A percentile compares a stretch with the other conserved stretches of the same genome.
phyloP scores from a whole-genome alignment of 1,140 invertebrate genomes.

The Drosophila mojavensis region DNA sequence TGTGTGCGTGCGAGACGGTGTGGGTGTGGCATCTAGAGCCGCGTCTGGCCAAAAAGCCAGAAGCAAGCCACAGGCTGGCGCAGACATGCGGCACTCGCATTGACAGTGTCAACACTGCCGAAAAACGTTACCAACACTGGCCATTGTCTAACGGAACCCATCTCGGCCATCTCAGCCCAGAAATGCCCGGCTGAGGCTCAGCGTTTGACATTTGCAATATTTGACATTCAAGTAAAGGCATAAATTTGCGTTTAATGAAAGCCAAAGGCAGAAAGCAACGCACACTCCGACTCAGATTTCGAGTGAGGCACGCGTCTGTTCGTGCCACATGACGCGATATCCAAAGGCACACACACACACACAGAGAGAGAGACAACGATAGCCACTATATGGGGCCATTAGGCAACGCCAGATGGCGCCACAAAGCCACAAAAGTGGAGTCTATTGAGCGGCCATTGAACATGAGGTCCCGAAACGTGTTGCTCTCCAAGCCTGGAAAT shows the following conservation, averaged over 20 bases:
- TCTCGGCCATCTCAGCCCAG: conserved; percentile 24
- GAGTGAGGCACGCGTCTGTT: conserved; percentile 20
- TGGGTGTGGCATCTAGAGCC: conserved; percentile 8
- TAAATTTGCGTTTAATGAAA: conserved; percentile 83
- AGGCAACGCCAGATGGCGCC: conserved; percentile 57
- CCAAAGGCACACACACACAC: background rate
- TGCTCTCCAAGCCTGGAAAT: background rate
- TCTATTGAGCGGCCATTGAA: conserved; percentile 65
- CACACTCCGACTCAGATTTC: conserved; percentile 17
- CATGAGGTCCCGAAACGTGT: conserved; percentile 36
- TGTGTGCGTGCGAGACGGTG: background rate
- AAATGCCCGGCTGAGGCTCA: conserved; percentile 3
- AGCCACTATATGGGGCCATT: conserved; percentile 23
- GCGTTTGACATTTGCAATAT: conserved; percentile 79
- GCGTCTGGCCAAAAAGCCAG: conserved; percentile 13
- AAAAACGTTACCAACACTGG: background rate
- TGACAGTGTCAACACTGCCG: conserved; percentile 11
- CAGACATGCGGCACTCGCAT: conserved; percentile 31
- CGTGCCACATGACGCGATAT: conserved; percentile 49
- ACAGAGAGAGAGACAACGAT: background rate
- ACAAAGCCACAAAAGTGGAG: conserved; percentile 26
- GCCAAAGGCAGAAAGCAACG: conserved; percentile 40
- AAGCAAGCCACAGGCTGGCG: conserved; percentile 17
- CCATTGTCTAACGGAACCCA: conserved; percentile 43
- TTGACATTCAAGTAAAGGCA: conserved; percentile 81